phyloP scores from a whole-genome alignment of 2,797 vertebrate species.

The Odontamblyopus lacepedii region DNA sequence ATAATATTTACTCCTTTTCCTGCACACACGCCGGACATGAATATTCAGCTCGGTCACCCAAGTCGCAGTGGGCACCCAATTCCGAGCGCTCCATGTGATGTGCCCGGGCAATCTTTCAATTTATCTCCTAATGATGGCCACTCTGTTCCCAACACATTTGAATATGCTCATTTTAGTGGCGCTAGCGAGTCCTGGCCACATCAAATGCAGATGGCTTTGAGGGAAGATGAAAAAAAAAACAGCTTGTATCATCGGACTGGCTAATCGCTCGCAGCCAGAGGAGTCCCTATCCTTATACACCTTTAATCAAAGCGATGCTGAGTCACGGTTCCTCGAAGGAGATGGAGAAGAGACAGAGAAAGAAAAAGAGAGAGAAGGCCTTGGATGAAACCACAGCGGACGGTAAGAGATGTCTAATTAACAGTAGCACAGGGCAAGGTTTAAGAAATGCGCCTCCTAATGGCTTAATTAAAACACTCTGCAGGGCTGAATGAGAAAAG shows the following conservation, averaged over 20 bases:
- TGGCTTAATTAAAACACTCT: conserved; percentile 50
- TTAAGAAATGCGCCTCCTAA: conserved; percentile 44
- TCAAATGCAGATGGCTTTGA: conserved; percentile 68
- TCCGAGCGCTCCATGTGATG: conserved; percentile 44
- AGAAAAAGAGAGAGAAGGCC: conserved; percentile 46
- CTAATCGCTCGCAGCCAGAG: conserved; percentile 71
- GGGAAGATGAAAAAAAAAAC: conserved; percentile 53
- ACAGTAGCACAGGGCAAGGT: conserved; percentile 41
- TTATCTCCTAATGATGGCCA: conserved; percentile 58
- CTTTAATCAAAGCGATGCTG: conserved; percentile 72
- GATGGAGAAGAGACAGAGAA: conserved; percentile 57
- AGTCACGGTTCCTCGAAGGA: conserved; percentile 54
- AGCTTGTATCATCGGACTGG: conserved; percentile 39
- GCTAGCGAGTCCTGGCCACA: conserved; percentile 50
- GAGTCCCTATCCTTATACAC: conserved; percentile 47
- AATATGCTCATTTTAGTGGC: conserved; percentile 57
- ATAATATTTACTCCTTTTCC: conserved; percentile 43
- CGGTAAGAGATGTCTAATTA: conserved; percentile 61
- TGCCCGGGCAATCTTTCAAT: conserved; percentile 59
- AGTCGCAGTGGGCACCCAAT: conserved; percentile 43
- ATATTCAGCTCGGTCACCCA: conserved; percentile 31
- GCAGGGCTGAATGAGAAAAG: conserved; percentile 16
- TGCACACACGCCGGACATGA: conserved; percentile 16
- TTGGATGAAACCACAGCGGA: conserved; percentile 58
- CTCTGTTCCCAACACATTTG: conserved; percentile 63